Conservation (phyloP, 2,888 invertebrate genomes). For the Drosophila falleni region DNA sequence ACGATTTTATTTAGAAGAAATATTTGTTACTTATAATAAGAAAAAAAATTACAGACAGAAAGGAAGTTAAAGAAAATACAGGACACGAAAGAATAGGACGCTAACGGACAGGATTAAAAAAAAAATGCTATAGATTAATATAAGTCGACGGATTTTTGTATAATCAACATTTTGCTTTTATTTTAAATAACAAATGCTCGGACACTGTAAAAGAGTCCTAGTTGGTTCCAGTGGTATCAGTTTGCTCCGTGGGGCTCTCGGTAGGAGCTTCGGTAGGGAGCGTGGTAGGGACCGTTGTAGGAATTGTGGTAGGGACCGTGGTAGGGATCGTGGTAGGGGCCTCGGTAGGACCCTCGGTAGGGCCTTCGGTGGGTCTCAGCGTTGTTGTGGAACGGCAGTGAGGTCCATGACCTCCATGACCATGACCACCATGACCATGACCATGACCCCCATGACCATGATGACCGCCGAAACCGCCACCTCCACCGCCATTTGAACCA, state of each 20-base stretch:
- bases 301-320: too few species aligned
- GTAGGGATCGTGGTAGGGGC: too few species aligned
- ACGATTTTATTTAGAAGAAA: too few species aligned
- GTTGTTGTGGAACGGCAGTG: conserved; percentile 8
- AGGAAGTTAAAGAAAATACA: too few species aligned
- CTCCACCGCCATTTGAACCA: background rate
- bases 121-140: background rate
- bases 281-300: too few species aligned
- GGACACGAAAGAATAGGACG: background rate
- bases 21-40: too few species aligned
- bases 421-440: conserved; percentile 4
- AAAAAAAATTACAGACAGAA: too few species aligned
- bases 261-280: too few species aligned
- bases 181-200: background rate
- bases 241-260: conserved; percentile 11
- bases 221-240: background rate
- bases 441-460: conserved; percentile 2
- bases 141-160: background rate
- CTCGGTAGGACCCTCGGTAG: too few species aligned
- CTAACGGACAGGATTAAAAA: background rate
- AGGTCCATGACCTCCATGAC: conserved; percentile 3
- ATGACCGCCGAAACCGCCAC: background rate
- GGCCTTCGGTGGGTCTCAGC: too few species aligned
- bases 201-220: background rate
- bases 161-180: background rate